Percentiles rank a stretch among this genome's conserved stretches.
phyloP scores from a whole-genome alignment of 1,140 invertebrate species.

The Sarcophaga bullata region DNA sequence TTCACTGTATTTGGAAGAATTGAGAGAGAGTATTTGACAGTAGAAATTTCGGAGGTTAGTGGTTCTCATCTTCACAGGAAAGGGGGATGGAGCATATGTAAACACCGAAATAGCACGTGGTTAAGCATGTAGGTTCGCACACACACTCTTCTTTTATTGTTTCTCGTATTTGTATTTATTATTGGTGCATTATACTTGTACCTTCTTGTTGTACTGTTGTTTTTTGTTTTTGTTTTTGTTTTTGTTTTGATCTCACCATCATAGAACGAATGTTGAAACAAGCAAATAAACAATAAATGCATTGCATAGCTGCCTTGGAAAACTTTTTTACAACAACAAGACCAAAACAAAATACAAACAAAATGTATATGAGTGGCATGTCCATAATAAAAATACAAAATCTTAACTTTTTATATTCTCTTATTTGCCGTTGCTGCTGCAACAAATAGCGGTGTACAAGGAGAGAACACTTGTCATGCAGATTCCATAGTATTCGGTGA shows the following conservation, averaged over 20 bases:
- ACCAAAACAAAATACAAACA: too few species aligned
- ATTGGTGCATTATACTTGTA: neutral
- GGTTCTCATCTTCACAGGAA: neutral
- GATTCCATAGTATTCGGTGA: too few species aligned
- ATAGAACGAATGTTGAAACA: neutral
- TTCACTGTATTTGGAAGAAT: too few species aligned
- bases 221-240: neutral
- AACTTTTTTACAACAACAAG: neutral
- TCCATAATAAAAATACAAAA: too few species aligned
- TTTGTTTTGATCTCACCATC: slow-evolving; percentile 8
- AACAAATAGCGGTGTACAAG: too few species aligned
- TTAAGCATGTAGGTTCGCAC: neutral
- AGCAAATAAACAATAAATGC: neutral
- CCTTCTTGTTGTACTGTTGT: neutral
- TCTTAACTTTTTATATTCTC: too few species aligned
- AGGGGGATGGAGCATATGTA: neutral
- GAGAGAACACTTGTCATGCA: too few species aligned
- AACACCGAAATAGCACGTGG: slow-evolving; percentile 16
- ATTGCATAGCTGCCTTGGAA: slow-evolving; percentile 7
- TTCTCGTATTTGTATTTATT: neutral
- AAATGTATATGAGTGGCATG: too few species aligned
- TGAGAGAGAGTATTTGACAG: too few species aligned
- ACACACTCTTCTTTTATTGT: neutral
- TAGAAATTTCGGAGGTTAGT: neutral
- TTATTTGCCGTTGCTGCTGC: too few species aligned